A percentile compares a stretch with the other conserved stretches of the same genome.
phyloP scores from a whole-genome alignment of 2,113 vertebrate genomes.

The Mionectes macconnelli region DNA sequence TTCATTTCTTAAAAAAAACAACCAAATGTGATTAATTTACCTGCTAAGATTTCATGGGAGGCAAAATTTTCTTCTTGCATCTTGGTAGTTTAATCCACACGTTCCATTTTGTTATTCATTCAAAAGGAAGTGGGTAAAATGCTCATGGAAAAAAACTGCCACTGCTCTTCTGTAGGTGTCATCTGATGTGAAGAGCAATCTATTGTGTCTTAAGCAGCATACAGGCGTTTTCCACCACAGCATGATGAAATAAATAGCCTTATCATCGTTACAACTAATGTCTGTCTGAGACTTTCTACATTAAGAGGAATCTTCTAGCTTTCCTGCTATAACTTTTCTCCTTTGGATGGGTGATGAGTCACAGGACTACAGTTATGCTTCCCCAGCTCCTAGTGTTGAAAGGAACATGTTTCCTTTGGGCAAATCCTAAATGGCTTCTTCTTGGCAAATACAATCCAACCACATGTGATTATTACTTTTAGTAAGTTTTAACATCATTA shows the following conservation, averaged over 20 bases:
- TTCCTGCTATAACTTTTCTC: background rate
- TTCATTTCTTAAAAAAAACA: background rate
- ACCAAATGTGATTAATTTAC: background rate
- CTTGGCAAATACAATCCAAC: background rate
- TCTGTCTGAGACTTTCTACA: background rate
- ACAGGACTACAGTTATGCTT: background rate
- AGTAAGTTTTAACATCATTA: conserved; percentile 25
- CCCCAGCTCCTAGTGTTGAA: background rate
- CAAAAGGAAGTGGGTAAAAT: background rate
- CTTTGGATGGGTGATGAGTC: background rate
- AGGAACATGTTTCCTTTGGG: background rate
- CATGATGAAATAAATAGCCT: background rate
- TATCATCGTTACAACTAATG: background rate
- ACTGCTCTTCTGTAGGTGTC: background rate
- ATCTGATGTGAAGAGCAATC: background rate
- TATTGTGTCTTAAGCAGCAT: background rate
- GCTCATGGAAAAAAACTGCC: background rate
- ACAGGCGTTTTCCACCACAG: background rate
- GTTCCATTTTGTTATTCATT: background rate
- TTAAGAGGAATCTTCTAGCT: background rate
- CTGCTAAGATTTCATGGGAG: background rate
- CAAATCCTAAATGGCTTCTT: conserved; percentile 26
- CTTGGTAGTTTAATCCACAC: background rate
- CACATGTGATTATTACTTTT: conserved; percentile 5
- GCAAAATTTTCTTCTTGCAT: background rate